Evolutionary conservation across 2,888 invertebrate species (phyloP), one percentile per base, ranked within the genome.

Genomic region (Erebia ligea): DNA sequence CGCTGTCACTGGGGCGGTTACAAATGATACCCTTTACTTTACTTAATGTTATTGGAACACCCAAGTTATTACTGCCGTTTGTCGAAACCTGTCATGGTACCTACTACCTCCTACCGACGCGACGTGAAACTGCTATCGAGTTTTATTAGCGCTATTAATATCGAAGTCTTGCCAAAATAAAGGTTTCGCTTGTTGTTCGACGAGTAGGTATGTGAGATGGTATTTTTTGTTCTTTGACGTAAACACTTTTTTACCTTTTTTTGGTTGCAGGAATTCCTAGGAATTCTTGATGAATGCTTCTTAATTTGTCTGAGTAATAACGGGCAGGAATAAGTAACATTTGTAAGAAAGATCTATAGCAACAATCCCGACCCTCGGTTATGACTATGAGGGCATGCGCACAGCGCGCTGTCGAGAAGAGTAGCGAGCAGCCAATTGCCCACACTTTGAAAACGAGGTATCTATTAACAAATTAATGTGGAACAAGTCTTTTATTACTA

Each of bases 21-120:
- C 79, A 84, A 85, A 86, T 82, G 80, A 79, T 76, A 83, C 80
- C 82, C 81, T 84, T 83, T 82, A 82, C 82, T 82, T 82, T 82
- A 82, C 82, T 82, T 82, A 82, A 81, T 80, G 80, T 82, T 83
- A 84, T 83, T 82, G 80, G 79, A 77, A 63, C 76, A 71, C 70
- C 56, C 61, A 69, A 78, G 70, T 75, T 75, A 76, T 74, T 75
- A 73, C 77, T 77, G 80, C 74, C 80, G 82, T 83, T 81, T 81
- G 73, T 74, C 71, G 71, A 69, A 73, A 71, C 65, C 71, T 63
- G 62, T 73, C 74, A 69, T 66, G 52, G 67, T 68, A 34, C 21
- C 19, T 56, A 25, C 11, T 25, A 6, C 50, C n/a, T 9, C 19
- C 11, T 2, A 57, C 10, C 11, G 10, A 56, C 68, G 69, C 17